Conservation (phyloP, 2,797 vertebrate species). For the Astyanax mexicanus region DNA sequence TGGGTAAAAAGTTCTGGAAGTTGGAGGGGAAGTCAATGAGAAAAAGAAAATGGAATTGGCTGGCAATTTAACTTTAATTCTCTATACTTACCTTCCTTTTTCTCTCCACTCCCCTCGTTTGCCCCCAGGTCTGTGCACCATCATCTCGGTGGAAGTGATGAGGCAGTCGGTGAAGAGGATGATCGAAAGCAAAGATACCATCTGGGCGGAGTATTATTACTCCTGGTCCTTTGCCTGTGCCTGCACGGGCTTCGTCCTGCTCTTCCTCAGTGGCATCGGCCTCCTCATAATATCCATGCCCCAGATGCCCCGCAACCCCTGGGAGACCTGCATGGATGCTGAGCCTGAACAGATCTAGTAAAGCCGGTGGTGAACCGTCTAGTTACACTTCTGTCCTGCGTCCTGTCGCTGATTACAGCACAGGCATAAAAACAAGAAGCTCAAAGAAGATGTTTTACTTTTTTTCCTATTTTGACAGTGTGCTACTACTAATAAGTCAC, state of each 20-base stretch:
- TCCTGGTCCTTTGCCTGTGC: conserved; percentile 95
- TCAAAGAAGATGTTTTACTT: not conserved
- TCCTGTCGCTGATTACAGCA: not conserved
- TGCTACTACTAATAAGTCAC: not conserved
- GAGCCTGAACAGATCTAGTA: conserved; percentile 85
- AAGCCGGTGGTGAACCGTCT: not conserved
- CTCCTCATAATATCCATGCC: conserved; percentile 94
- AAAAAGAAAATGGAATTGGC: not conserved
- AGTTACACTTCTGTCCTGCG: not conserved
- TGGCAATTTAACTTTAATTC: not conserved
- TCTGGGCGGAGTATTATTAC: conserved; percentile 90
- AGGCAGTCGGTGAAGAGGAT: conserved; percentile 95
- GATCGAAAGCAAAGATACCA: conserved; percentile 93
- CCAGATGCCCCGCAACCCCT: conserved; percentile 94
- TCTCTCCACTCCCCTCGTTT: conserved; percentile 15
- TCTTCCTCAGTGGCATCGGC: conserved; percentile 87
- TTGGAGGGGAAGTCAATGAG: not conserved
- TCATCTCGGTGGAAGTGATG: conserved; percentile 95
- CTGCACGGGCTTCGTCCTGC: conserved; percentile 86
- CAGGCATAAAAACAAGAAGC: conserved; percentile 1
- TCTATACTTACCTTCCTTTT: not conserved
- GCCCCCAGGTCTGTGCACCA: conserved; percentile 88
- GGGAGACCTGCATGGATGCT: conserved; percentile 98
- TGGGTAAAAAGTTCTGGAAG: not conserved
- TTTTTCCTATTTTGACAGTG: not conserved